Percentiles rank a stretch among this genome's conserved stretches.
Evolutionary conservation across 2,888 invertebrate genomes (phyloP).

Genomic region (Hybos culiciformis): DNA sequence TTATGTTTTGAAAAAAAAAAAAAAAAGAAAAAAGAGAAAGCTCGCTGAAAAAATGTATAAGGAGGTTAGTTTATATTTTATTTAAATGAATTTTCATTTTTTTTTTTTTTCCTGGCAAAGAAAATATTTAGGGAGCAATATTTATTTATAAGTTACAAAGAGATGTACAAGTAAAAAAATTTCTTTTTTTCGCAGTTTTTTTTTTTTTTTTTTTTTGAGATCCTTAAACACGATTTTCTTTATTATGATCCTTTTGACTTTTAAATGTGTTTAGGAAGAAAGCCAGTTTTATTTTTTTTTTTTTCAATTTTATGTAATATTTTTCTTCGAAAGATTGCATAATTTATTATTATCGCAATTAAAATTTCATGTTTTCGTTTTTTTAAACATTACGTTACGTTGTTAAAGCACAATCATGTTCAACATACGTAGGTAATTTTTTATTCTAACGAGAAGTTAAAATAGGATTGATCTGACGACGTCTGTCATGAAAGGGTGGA

Average conservation of each 20-base stretch:
- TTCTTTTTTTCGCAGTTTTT: background rate
- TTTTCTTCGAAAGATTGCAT: too few relatives aligned
- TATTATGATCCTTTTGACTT: background rate
- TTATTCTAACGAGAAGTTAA: too few relatives aligned
- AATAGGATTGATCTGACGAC: too few relatives aligned
- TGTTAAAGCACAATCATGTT: too few relatives aligned
- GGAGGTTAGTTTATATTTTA: background rate
- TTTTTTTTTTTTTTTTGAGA: background rate
- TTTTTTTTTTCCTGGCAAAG: background rate
- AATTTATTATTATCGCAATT: too few relatives aligned
- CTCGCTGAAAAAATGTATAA: too few relatives aligned
- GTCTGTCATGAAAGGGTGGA: too few relatives aligned
- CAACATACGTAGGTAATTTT: too few relatives aligned
- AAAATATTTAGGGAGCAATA: background rate
- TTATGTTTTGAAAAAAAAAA: background rate
- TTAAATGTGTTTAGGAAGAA: background rate
- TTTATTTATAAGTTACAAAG: background rate
- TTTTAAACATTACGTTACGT: background rate
- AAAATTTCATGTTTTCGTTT: background rate
- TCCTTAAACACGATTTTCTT: too few relatives aligned
- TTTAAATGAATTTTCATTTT: background rate
- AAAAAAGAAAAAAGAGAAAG: too few relatives aligned
- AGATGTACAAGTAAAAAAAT: background rate
- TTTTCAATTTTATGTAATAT: background rate
- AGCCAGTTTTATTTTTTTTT: background rate